phyloP scores from a whole-genome alignment of 2,888 invertebrate species.

The Pemphredon lugubris region DNA sequence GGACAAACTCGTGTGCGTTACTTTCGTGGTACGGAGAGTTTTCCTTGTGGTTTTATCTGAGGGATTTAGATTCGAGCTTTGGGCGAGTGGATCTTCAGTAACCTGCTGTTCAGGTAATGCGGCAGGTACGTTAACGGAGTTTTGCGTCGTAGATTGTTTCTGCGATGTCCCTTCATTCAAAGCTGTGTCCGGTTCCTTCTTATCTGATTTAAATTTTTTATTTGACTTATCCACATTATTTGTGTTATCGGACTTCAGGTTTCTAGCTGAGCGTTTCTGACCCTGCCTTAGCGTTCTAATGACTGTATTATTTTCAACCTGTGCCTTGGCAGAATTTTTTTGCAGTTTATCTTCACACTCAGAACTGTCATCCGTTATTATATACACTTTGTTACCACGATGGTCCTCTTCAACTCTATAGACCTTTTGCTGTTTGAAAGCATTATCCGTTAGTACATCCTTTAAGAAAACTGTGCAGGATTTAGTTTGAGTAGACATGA shows the following conservation, averaged over 20 bases:
- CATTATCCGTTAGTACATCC: constrained; percentile 67
- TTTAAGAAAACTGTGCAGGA: constrained; percentile 74
- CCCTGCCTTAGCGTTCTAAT: neutral
- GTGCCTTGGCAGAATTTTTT: neutral
- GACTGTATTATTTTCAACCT: neutral
- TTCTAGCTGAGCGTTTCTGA: constrained; percentile 17
- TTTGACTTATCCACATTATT: neutral
- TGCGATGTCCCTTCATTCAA: no score
- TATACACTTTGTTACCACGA: constrained; percentile 60
- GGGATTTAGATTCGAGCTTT: no score
- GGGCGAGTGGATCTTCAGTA: no score
- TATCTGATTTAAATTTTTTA: constrained; percentile 12
- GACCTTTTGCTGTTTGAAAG: constrained; percentile 35
- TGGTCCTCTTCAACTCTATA: constrained; percentile 63
- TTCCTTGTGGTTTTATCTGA: no score
- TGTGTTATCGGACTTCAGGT: neutral
- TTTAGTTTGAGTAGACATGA: constrained; percentile 55
- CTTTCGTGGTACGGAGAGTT: neutral
- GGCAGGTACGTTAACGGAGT: no score
- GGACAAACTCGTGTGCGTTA: constrained; percentile 12
- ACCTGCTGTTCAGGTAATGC: no score
- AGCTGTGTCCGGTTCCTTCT: no score
- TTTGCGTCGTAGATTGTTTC: no score
- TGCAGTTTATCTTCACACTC: constrained; percentile 43
- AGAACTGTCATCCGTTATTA: constrained; percentile 63